Conservation (phyloP, 2,888 invertebrate species). For the Trilocha varians region DNA sequence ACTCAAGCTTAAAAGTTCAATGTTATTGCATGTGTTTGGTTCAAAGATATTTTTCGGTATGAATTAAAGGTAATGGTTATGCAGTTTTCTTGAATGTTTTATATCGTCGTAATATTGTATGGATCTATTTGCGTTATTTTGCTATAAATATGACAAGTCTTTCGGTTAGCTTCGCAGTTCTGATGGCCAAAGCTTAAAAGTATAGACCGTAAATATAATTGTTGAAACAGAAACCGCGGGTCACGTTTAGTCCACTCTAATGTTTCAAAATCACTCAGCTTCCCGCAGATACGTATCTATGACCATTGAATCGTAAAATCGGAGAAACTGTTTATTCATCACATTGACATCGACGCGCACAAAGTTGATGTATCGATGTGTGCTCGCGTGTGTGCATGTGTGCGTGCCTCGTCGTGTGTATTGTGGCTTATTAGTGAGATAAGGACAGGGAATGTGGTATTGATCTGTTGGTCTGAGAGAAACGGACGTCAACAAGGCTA, state of each 20-base stretch:
- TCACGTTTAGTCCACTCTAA: conserved; percentile 15
- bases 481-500: conserved; percentile 61
- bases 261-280: conserved; percentile 57
- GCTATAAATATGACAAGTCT: too few relatives aligned
- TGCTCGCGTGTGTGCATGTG: not conserved
- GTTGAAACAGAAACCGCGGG: not conserved
- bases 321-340: conserved; percentile 70
- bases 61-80: too few relatives aligned
- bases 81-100: too few relatives aligned
- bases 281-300: conserved; percentile 64
- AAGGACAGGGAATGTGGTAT: conserved; percentile 39
- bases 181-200: too few relatives aligned
- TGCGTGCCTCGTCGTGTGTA: conserved; percentile 29
- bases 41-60: too few relatives aligned
- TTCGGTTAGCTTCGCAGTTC: too few relatives aligned
- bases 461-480: conserved; percentile 46
- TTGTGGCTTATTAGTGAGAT: conserved; percentile 60
- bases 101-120: too few relatives aligned
- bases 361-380: not conserved
- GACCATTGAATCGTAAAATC: conserved; percentile 68
- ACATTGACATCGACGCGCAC: conserved; percentile 42
- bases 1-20: too few relatives aligned
- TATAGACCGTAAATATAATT: too few relatives aligned
- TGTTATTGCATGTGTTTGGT: too few relatives aligned
- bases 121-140: too few relatives aligned